These are phyloP conservation scores for Dorcus parallelipipedus DNA, from an alignment of 2,888 invertebrate genomes.

Conservation along the genomic window DNA sequence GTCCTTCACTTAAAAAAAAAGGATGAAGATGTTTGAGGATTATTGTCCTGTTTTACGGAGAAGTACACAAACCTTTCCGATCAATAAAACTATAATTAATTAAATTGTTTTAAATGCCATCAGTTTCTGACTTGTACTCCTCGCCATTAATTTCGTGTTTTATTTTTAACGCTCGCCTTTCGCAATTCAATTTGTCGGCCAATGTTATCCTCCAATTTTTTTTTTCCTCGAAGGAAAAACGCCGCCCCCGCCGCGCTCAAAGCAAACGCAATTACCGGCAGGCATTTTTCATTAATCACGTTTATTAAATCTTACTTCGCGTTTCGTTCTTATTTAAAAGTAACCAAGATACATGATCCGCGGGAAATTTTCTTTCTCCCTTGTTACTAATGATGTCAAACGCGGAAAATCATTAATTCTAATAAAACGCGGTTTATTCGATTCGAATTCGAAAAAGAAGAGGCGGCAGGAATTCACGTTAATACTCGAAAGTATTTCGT, in stretches of 20 bases:
- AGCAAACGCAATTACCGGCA: conserved; percentile 28
- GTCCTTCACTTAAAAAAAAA: no score
- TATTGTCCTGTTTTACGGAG: no score
- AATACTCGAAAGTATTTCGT: no score
- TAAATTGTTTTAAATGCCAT: no score
- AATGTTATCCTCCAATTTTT: conserved; percentile 8
- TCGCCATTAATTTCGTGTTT: not conserved
- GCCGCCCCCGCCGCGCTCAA: not conserved
- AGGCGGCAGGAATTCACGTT: no score
- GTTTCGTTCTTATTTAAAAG: conserved; percentile 21
- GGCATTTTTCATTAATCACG: conserved; percentile 32
- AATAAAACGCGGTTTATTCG: not conserved
- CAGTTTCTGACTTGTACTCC: not conserved
- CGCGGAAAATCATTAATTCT: conserved; percentile 13
- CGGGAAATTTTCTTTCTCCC: not conserved
- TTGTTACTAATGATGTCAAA: conserved; percentile 1
- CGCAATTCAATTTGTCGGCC: conserved; percentile 12
- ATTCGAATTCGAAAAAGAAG: no score
- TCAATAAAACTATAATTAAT: no score
- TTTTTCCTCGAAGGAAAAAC: not conserved
- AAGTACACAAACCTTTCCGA: no score
- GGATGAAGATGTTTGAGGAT: no score
- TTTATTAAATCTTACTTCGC: conserved; percentile 25
- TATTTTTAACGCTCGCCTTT: conserved; percentile 1
- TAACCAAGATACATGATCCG: conserved; percentile 26